A percentile compares a stretch with the other conserved stretches of the same genome.
Conservation (phyloP, 2,888 invertebrate genomes). For the Tetranychus truncatus region DNA sequence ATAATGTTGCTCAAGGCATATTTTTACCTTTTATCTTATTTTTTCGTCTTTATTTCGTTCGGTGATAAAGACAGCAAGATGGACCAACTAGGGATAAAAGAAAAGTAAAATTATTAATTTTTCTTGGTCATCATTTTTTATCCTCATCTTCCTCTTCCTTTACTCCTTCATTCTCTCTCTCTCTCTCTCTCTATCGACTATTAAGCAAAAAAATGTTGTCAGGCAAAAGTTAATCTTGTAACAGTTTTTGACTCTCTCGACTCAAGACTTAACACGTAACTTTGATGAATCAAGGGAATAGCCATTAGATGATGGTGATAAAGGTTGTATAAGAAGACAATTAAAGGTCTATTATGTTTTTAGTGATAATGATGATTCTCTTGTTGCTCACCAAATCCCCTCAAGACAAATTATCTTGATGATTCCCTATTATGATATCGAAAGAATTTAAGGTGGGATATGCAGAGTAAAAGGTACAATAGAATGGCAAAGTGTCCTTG, state of each 20-base stretch:
- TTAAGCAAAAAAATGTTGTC: background rate
- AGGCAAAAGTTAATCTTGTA: background rate
- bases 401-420: background rate
- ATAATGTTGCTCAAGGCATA: background rate
- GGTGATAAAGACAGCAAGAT: background rate
- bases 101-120: background rate
- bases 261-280: background rate
- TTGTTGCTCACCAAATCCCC: background rate
- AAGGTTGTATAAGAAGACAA: background rate
- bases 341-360: background rate
- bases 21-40: background rate
- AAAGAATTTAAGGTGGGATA: background rate
- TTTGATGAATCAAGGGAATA: background rate
- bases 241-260: background rate
- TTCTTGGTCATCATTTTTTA: background rate
- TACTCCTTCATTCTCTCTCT: background rate
- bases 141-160: background rate
- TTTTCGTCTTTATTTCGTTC: background rate
- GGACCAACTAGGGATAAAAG: background rate
- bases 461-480: background rate
- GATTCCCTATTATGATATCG: background rate
- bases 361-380: background rate
- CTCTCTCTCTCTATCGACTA: no score
- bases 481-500: background rate
- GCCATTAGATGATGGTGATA: background rate